These are phyloP conservation scores for Drosophila seclusa DNA, from an alignment of 2,888 invertebrate species.

Conservation along the genomic window DNA sequence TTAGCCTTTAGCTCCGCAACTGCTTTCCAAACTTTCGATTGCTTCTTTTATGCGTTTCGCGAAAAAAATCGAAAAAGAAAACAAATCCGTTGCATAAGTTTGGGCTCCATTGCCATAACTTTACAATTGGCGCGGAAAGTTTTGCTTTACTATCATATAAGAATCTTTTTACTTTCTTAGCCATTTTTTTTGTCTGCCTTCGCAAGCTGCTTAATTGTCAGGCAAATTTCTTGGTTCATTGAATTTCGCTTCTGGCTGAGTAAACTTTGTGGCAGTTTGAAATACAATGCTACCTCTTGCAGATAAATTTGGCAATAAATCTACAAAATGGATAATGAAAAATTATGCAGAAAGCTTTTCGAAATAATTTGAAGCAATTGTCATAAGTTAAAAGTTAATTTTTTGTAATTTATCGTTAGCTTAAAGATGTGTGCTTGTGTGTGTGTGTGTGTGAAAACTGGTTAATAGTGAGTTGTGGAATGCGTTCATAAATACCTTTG, in stretches of 20 bases:
- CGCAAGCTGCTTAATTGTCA: slow-evolving; percentile 75
- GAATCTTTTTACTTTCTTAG: slow-evolving; percentile 35
- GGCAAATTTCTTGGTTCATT: slow-evolving; percentile 70
- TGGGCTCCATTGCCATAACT: slow-evolving; percentile 62
- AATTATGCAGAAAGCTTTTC: neutral
- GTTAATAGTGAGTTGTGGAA: slow-evolving; percentile 30
- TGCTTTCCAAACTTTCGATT: slow-evolving; percentile 61
- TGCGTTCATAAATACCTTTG: slow-evolving; percentile 20
- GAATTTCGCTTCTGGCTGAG: slow-evolving; percentile 46
- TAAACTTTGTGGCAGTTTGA: slow-evolving; percentile 48
- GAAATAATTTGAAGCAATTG: slow-evolving; percentile 10
- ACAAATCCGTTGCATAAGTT: slow-evolving; percentile 67
- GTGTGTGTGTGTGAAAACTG: slow-evolving; percentile 19
- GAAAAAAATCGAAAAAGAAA: neutral
- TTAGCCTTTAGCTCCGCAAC: slow-evolving; percentile 35
- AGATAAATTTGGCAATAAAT: slow-evolving; percentile 31
- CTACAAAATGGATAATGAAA: slow-evolving; percentile 16
- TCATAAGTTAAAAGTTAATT: slow-evolving; percentile 14
- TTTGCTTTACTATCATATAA: slow-evolving; percentile 63
- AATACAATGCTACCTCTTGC: slow-evolving; percentile 33
- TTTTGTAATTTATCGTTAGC: neutral
- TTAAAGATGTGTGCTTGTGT: neutral
- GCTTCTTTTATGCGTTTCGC: slow-evolving; percentile 57
- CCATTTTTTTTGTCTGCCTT: slow-evolving; percentile 14
- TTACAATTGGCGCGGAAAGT: slow-evolving; percentile 64